Conservation (phyloP, 1,140 invertebrate species). For the Phortica variegata region DNA sequence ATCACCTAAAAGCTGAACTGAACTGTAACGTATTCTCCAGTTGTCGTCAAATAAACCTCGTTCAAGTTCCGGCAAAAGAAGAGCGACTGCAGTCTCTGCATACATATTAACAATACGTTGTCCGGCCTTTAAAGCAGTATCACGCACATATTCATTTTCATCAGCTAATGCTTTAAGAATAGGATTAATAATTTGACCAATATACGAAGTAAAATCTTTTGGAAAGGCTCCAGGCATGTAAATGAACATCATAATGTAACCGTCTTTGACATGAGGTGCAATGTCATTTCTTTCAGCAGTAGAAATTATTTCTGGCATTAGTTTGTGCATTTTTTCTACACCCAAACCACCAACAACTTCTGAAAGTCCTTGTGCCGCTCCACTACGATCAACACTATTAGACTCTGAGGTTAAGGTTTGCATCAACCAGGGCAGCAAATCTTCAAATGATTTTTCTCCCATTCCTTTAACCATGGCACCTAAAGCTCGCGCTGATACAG, state of each 20-base stretch:
- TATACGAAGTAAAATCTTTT: slow-evolving; percentile 92
- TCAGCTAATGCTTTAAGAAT: slow-evolving; percentile 97
- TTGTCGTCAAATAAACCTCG: slow-evolving; percentile 94
- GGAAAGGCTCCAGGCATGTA: slow-evolving; percentile 98
- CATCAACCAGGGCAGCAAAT: slow-evolving; percentile 97
- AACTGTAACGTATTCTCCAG: slow-evolving; percentile 96
- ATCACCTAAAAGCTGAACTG: slow-evolving; percentile 95
- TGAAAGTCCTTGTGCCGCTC: slow-evolving; percentile 94
- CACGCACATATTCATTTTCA: slow-evolving; percentile 98
- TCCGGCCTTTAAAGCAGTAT: slow-evolving; percentile 94
- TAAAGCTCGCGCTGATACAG: slow-evolving; percentile 88
- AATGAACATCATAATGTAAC: slow-evolving; percentile 99
- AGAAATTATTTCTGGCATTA: slow-evolving; percentile 98
- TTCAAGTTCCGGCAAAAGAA: slow-evolving; percentile 93
- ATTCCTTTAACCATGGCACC: slow-evolving; percentile 97
- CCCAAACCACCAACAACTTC: slow-evolving; percentile 96
- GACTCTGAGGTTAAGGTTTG: slow-evolving; percentile 94
- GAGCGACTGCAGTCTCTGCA: slow-evolving; percentile 91
- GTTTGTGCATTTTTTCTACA: slow-evolving; percentile 88
- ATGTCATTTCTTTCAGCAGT: slow-evolving; percentile 94
- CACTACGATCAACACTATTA: slow-evolving; percentile 93
- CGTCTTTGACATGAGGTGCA: slow-evolving; percentile 96
- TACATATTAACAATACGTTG: slow-evolving; percentile 96
- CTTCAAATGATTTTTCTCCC: slow-evolving; percentile 93
- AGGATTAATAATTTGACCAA: slow-evolving; percentile 96